Base-by-base conservation (phyloP, 2,888 invertebrate genomes). In the Amblyteles armatorius region DNA sequence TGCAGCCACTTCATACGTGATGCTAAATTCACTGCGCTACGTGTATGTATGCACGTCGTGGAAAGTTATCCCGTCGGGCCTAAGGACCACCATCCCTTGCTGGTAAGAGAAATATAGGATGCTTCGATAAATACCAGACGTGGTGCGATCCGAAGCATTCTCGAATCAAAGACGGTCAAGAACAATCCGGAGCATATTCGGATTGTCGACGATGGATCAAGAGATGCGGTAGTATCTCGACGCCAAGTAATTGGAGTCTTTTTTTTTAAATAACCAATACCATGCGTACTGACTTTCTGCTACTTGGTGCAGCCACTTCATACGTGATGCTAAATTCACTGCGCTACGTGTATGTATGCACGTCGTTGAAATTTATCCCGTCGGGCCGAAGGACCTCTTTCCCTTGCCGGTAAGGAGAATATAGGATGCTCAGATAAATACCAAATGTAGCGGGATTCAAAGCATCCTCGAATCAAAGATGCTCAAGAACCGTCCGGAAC, bases 371-470 rank as follows among this genome's bases (percentile, higher is more conserved):
- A 77, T 57, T 72, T 57, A 71, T 50, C 48, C 55, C 16, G 6
- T 40, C 40, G 40, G 19, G 60, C 57, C 60, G 72, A 29, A 4
- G 29, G 48, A 16, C n/a, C 52, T 57, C n/a, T 11, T 63, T 11
- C 57, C 29, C 44, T 78, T 19, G 13, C 29, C 22, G 16, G 76
- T 19, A 13, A n/a, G 13, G 1, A 5, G 57, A 48, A 78, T 69
- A 78, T 69, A 19, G 13, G 48, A 80, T 67, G 73, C 79, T 55
- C 73, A 44, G 79, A 79, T 65, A 72, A 79, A 79, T 72, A 52
- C 79, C 50, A 71, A 79, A 72, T 72, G 65, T 40, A 63, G 6
- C 26, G 19, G 29, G 11, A 13, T 57, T 13, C 40, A n/a, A 68
- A 80, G 65, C 55, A 73, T 68, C 67, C 55, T 13, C 13, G 67